Evolutionary conservation across 2,797 vertebrate genomes (phyloP).

Genomic region (Adrianichthys oophorus): DNA sequence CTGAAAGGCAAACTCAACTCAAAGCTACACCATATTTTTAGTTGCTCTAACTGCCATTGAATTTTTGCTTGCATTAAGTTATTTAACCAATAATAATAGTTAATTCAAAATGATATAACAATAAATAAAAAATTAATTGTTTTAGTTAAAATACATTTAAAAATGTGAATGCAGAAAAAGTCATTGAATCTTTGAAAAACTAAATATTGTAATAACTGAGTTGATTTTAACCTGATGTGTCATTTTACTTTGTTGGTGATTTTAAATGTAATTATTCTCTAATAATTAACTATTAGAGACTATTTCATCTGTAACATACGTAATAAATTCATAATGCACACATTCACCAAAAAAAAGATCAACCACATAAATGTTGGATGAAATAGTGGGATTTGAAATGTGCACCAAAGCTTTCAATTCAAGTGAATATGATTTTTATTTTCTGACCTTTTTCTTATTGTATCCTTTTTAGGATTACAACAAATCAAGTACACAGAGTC

Average conservation of each 20-base stretch:
- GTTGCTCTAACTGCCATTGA: neutral
- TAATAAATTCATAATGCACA: conserved; percentile 35
- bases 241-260: conserved; percentile 27
- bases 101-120: neutral
- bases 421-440: conserved; percentile 25
- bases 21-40: conserved; percentile 23
- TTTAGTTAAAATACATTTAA: too few relatives aligned
- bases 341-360: conserved; percentile 31
- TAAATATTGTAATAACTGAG: conserved; percentile 46
- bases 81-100: neutral
- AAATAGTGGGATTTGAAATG: conserved; percentile 42
- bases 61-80: neutral
- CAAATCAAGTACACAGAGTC: conserved; percentile 94
- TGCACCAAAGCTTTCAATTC: conserved; percentile 42
- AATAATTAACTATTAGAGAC: conserved; percentile 38
- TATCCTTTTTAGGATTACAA: conserved; percentile 82
- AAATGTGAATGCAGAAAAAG: conserved; percentile 4
- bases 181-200: conserved; percentile 15
- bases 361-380: conserved; percentile 43
- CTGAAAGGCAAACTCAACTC: conserved; percentile 62
- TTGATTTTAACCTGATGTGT: conserved; percentile 62
- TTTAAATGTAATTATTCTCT: conserved; percentile 36
- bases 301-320: conserved; percentile 33
- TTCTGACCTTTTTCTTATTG: conserved; percentile 39
- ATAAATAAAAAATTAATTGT: neutral